These are phyloP conservation scores for Myzus persicae DNA, from an alignment of 1,140 invertebrate genomes.

Conservation along the genomic window DNA sequence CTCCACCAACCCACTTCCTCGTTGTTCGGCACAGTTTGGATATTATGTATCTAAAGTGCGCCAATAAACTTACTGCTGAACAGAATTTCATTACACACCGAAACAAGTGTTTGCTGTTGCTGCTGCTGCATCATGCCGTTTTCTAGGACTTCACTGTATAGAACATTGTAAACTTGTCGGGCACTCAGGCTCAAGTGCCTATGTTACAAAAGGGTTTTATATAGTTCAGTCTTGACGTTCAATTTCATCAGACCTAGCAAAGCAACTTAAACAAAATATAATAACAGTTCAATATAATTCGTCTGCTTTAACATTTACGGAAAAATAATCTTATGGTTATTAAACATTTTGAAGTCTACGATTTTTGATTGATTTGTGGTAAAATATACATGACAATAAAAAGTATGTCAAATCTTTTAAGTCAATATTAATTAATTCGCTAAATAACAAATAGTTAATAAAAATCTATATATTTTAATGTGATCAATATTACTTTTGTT, in stretches of 20 bases:
- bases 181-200: neutral
- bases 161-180: neutral
- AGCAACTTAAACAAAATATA: neutral
- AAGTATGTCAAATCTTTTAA: too few species aligned
- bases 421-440: neutral
- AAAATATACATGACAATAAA: too few species aligned
- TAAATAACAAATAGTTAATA: too few species aligned
- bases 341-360: neutral
- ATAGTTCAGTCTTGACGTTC: neutral
- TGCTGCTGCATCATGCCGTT: neutral
- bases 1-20: neutral
- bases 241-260: neutral
- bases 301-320: neutral
- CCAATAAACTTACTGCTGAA: constrained; percentile 9
- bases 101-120: constrained; percentile 25
- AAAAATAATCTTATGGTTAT: neutral
- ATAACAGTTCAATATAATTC: neutral
- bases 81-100: constrained; percentile 13
- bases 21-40: neutral
- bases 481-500: neutral
- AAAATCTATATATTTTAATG: neutral
- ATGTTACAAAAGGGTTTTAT: neutral
- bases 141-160: neutral
- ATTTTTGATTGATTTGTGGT: neutral
- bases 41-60: constrained; percentile 16